Evolutionary conservation across 2,113 vertebrate species (phyloP).

Genomic region (Brevimyrus niger): DNA sequence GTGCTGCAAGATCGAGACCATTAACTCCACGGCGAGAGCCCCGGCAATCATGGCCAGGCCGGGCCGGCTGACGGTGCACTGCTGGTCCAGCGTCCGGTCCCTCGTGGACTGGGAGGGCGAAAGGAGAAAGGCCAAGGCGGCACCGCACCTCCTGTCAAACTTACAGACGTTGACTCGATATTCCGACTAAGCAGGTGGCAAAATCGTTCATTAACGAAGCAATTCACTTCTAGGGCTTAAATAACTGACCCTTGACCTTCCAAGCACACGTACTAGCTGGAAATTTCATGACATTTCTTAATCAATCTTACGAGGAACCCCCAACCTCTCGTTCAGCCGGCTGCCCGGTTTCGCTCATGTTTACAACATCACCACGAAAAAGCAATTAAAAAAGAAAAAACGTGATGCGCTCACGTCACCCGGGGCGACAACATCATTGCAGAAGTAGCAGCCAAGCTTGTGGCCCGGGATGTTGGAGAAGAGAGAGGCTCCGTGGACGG

Average conservation of each 20-base stretch:
- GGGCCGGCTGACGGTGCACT: slow-evolving; percentile 92
- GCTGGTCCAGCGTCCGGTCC: slow-evolving; percentile 92
- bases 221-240: background rate
- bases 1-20: slow-evolving; percentile 93
- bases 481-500: slow-evolving; percentile 70
- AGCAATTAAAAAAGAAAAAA: no score
- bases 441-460: slow-evolving; percentile 96
- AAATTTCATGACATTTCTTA: background rate
- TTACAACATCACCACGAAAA: background rate
- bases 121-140: slow-evolving; percentile 3
- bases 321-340: background rate
- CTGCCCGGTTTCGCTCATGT: background rate
- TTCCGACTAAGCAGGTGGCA: background rate
- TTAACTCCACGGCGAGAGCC: slow-evolving; percentile 89
- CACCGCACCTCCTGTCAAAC: background rate
- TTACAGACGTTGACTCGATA: background rate
- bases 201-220: background rate
- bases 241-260: background rate
- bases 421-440: slow-evolving; percentile 95
- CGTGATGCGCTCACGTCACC: slow-evolving; percentile 83
- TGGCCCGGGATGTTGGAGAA: slow-evolving; percentile 97
- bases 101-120: slow-evolving; percentile 75
- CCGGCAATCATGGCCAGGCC: slow-evolving; percentile 92
- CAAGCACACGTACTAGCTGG: background rate
- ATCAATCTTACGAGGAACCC: background rate